A percentile compares a stretch with the other conserved stretches of the same genome.
These are phyloP conservation scores for Musca domestica DNA, from an alignment of 1,140 invertebrate genomes.

Conservation along the genomic window DNA sequence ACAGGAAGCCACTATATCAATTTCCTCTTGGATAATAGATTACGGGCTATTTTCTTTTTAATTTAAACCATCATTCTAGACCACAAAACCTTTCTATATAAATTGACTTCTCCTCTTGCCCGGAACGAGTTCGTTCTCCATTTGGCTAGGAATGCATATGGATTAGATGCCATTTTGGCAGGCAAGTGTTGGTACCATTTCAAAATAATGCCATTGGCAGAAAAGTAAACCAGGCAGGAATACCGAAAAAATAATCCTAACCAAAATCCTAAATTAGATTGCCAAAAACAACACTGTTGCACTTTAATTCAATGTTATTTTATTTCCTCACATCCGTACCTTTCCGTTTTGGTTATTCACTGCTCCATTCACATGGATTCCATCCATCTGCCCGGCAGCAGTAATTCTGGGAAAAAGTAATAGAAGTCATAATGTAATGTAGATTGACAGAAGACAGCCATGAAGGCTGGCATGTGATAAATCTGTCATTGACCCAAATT, in stretches of 20 bases:
- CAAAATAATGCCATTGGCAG: not conserved
- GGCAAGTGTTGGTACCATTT: not conserved
- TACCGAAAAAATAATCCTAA: not conserved
- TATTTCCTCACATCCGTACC: too few relatives aligned
- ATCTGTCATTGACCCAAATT: too few relatives aligned
- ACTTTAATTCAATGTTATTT: not conserved
- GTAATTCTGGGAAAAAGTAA: too few relatives aligned
- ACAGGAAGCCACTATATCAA: constrained; percentile 25
- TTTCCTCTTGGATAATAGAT: constrained; percentile 27
- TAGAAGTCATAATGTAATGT: too few relatives aligned
- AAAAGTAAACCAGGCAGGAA: not conserved
- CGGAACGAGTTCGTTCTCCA: not conserved
- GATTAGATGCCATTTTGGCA: not conserved
- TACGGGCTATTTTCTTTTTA: constrained; percentile 28
- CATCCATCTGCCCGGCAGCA: too few relatives aligned
- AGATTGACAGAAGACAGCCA: too few relatives aligned
- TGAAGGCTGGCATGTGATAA: too few relatives aligned
- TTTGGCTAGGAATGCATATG: not conserved
- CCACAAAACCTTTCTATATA: constrained; percentile 24
- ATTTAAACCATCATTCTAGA: constrained; percentile 28
- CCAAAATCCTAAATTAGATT: constrained; percentile 10
- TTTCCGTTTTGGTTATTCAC: too few relatives aligned
- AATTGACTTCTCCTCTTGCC: not conserved
- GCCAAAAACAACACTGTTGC: not conserved
- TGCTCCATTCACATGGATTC: too few relatives aligned